A percentile compares a stretch with the other conserved stretches of the same genome.
phyloP scores from a whole-genome alignment of 1,140 invertebrate genomes.

The Ctenoplectra terminalis region DNA sequence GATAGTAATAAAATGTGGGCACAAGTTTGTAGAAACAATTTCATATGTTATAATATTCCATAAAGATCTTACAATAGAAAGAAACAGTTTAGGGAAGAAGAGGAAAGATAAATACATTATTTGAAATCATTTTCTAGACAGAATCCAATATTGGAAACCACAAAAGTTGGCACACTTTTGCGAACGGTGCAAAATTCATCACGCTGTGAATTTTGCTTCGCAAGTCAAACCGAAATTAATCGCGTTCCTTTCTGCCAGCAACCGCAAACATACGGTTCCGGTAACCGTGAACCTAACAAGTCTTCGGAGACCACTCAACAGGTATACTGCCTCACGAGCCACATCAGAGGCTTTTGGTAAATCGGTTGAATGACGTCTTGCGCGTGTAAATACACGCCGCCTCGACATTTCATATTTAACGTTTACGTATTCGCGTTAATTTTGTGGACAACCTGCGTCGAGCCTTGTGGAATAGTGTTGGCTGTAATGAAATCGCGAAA shows the following conservation, averaged over 20 bases:
- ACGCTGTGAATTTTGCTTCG: slow-evolving; percentile 40
- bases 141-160: slow-evolving; percentile 19
- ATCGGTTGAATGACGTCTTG: slow-evolving; percentile 43
- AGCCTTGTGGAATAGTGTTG: no score
- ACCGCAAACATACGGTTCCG: slow-evolving; percentile 33
- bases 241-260: slow-evolving; percentile 50
- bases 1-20: background rate
- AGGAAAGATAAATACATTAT: no score
- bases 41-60: background rate
- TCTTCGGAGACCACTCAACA: slow-evolving; percentile 65
- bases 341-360: slow-evolving; percentile 55
- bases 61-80: background rate
- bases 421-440: slow-evolving; percentile 2
- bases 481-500: background rate
- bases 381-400: slow-evolving; percentile 9
- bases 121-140: background rate
- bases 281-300: slow-evolving; percentile 52
- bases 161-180: slow-evolving; percentile 38
- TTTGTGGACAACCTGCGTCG: background rate
- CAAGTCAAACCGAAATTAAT: slow-evolving; percentile 59
- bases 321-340: slow-evolving; percentile 57
- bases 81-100: no score
- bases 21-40: background rate
- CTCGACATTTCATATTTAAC: slow-evolving; percentile 36
- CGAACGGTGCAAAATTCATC: slow-evolving; percentile 31